A percentile compares a stretch with the other conserved stretches of the same genome.
These are phyloP conservation scores for Pachyrhynchus sulphureomaculatus DNA, from an alignment of 1,140 invertebrate species.

Conservation along the genomic window DNA sequence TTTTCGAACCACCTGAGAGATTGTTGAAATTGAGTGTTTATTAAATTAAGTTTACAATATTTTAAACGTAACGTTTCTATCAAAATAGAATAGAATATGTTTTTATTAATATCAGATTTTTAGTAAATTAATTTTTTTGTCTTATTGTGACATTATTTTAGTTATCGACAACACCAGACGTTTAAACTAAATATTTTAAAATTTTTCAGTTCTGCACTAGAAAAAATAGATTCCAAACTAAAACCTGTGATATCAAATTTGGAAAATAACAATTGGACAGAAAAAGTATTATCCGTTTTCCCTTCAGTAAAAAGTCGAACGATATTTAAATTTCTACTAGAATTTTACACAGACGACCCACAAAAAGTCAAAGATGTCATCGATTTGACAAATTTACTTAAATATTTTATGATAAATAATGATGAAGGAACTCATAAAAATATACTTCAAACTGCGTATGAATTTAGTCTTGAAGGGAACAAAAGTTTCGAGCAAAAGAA, in stretches of 20 bases:
- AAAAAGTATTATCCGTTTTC: slow-evolving; percentile 19
- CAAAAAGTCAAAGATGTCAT: slow-evolving; percentile 2
- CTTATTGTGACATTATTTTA: too few relatives aligned
- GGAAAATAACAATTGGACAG: background rate
- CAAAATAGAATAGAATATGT: too few relatives aligned
- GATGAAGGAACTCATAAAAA: slow-evolving; percentile 1
- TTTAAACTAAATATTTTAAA: background rate
- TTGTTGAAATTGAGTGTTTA: too few relatives aligned
- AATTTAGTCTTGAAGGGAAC: background rate
- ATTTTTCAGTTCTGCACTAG: background rate
- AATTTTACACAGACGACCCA: slow-evolving; percentile 6
- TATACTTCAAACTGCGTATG: slow-evolving; percentile 8
- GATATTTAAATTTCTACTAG: slow-evolving; percentile 33
- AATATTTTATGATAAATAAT: slow-evolving; percentile 18
- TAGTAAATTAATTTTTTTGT: too few relatives aligned
- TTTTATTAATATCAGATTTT: too few relatives aligned
- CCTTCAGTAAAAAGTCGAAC: slow-evolving; percentile 10
- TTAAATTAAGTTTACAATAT: too few relatives aligned
- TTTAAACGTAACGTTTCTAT: too few relatives aligned
- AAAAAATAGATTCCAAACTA: background rate
- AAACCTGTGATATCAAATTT: background rate
- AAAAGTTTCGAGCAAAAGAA: slow-evolving; percentile 9
- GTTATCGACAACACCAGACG: background rate
- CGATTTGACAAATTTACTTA: slow-evolving; percentile 13
- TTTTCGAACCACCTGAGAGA: too few relatives aligned